Percentiles rank a stretch among this genome's conserved stretches.
Evolutionary conservation across 2,888 invertebrate genomes (phyloP).

Genomic region (Brachyptera putata): DNA sequence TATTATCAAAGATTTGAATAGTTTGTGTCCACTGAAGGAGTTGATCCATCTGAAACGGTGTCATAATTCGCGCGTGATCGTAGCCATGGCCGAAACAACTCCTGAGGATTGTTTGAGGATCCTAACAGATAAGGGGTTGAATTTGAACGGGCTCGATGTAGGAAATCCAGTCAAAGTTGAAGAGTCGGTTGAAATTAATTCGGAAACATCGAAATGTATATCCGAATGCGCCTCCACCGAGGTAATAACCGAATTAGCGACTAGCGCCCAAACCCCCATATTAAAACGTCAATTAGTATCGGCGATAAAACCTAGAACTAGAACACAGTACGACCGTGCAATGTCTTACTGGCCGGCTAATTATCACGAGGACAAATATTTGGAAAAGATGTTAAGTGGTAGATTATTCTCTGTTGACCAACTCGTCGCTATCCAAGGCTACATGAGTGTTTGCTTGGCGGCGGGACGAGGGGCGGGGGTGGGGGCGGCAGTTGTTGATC

Average conservation of each 20-base stretch:
- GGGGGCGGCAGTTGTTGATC: constrained; percentile 71
- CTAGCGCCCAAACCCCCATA: neutral
- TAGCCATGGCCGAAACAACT: constrained; percentile 44
- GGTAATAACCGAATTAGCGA: neutral
- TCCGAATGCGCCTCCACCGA: neutral
- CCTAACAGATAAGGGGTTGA: constrained; percentile 47
- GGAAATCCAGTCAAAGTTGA: neutral
- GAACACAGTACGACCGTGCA: constrained; percentile 59
- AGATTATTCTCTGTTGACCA: constrained; percentile 56
- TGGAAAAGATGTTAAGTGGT: constrained; percentile 63
- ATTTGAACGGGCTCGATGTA: constrained; percentile 50
- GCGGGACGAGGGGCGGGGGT: constrained; percentile 39
- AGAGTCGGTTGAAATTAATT: neutral
- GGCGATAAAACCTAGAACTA: constrained; percentile 56
- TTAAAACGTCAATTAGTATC: constrained; percentile 62
- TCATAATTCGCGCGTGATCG: constrained; percentile 52
- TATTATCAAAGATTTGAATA: constrained; percentile 56
- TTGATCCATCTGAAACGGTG: constrained; percentile 72
- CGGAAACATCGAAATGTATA: neutral
- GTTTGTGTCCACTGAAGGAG: constrained; percentile 55
- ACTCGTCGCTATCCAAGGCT: constrained; percentile 51
- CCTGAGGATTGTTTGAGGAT: neutral
- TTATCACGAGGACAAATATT: constrained; percentile 72
- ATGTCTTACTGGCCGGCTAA: constrained; percentile 73
- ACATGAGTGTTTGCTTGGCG: constrained; percentile 57